Base-by-base conservation (phyloP, 2,113 vertebrate genomes). In the Acrocephalus arundinaceus region DNA sequence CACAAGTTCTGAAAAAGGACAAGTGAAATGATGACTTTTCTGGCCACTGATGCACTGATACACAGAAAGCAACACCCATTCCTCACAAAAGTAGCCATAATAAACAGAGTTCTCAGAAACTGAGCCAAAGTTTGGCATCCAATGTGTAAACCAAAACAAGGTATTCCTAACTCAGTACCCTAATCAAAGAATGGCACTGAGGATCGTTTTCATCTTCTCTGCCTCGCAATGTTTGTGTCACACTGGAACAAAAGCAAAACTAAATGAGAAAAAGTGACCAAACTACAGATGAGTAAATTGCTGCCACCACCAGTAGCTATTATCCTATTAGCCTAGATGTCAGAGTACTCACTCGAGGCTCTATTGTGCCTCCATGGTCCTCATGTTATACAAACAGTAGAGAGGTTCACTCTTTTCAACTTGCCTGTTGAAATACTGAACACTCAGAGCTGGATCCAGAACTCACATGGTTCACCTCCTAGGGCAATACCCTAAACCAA, bases 351-450 rank as follows among this genome's bases (percentile, higher is more conserved):
- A 52, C 33, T 83, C 4, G 19, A 20, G 27, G 24, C n/a, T 83
- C 45, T 76, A 10, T 28, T 1, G 7, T 22, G 11, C 57, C 46
- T 84, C 1, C n/a, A 31, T 8, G 55, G 70, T 25, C 2, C 25
- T 55, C 15, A 7, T 3, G 2, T 52, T 28, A 48, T 3, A 49
- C 0, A 2, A 35, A n/a, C 24, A 37, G 20, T 18, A 59, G 12
- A 45, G 31, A 76, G 7, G 43, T 35, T 54, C n/a, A 80, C 0
- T 0, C 21, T 63, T 67, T 48, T 67, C 62, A 72, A 4, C 39
- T 58, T 54, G n/a, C 31, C 82, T 54, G 7, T 16, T 65, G 45
- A 46, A 73, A 77, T 24, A 65, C 15, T 41, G 18, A 87, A 22
- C 22, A 63, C 9, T 49, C 37, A 67, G 10, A 84, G n/a, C 25